Base-by-base conservation (phyloP, 2,888 invertebrate species). In the Cyclophora albipunctata region DNA sequence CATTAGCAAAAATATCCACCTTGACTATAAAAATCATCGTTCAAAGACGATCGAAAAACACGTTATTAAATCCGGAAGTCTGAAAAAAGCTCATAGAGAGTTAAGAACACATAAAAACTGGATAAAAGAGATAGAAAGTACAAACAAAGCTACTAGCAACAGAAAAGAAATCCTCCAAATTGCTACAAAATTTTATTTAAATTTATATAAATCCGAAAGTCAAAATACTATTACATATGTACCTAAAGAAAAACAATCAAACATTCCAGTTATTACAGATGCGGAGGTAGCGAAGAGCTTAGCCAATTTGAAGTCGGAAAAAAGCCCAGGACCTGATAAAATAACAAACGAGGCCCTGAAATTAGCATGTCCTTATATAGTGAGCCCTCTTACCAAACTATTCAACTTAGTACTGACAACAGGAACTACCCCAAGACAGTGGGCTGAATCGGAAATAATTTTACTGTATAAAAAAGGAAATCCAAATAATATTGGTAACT, bases 301-400 rank as follows among this genome's bases (percentile, higher is more conserved):
- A 2, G 49, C 48, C 34, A 52, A 50, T 34, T 45, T 60, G 3
- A 62, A 55, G 53, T n/a, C 34, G 7, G 58, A 59, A 5, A 54
- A 57, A 54, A 57, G 52, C 45, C 58, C 60, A 6, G 59, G 59
- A 0, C 55, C 59, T 2, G 61, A 61, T 35, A 55, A 52, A 7
- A 49, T 61, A 44, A 45, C 45, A 46, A 63, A 61, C 48, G 61
- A 62, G 47, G 50, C 50, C 3, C 40, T 63, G 5, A 62, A 58
- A 55, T 2, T 40, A n/a, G 60, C 58, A 3, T 45, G 45, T 42
- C 42, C 49, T 3, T 44, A 57, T 5, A 42, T 58, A 3, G 45
- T 48, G 0, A n/a, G 5, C 45, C 54, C 51, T n/a, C n/a, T n/a
- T n/a, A n/a, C n/a, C n/a, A n/a, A n/a, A n/a, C n/a, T n/a, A n/a